Evolutionary conservation across 2,888 invertebrate genomes (phyloP), one percentile per base, ranked within the genome.

Genomic region (Mayetiola destructor): DNA sequence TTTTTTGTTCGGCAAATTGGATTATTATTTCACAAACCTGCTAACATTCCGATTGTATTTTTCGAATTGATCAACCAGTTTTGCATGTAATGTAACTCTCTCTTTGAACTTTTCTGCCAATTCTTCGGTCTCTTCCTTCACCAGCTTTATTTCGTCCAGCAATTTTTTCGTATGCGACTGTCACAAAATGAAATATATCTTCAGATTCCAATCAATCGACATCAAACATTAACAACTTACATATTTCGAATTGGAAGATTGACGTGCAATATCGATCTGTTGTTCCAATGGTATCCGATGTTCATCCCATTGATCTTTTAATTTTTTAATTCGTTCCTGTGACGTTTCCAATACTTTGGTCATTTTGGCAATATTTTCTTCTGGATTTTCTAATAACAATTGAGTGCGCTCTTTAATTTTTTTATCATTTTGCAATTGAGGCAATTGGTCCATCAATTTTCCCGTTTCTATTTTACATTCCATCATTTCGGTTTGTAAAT

Each of bases 281-380:
- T 79, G 75, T 27, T 83, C 72, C 14, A 87, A 69, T 1, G 85
- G 84, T 29, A 74, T 74, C 61, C 84, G 76, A 64, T 85, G 83
- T 56, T 80, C 77, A 64, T 84, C 81, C 87, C 88, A 88, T 64
- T 87, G 84, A 58, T 76, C 77, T 4, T 80, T 80, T 55, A 88
- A 68, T 57, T 76, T 77, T 27, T 79, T 72, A 35, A 85, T 70
- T 64, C 82, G 76, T 64, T 80, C 80, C 55, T 77, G 77, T 60
- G 80, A 80, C 20, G 76, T 73, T 60, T 81, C 79, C 20, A 86
- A 76, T 16, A 78, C 66, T 16, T 70, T 68, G 63, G 78, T 77
- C 58, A 83, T 68, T 69, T 81, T 81, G 5, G 66, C 64, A 39
- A 80, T 66, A 66, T 81, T 82, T 52, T 77, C 76, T 54, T 78